Percentiles rank a stretch among this genome's conserved stretches.
phyloP scores from a whole-genome alignment of 2,797 vertebrate genomes.

The Vipera latastei region DNA sequence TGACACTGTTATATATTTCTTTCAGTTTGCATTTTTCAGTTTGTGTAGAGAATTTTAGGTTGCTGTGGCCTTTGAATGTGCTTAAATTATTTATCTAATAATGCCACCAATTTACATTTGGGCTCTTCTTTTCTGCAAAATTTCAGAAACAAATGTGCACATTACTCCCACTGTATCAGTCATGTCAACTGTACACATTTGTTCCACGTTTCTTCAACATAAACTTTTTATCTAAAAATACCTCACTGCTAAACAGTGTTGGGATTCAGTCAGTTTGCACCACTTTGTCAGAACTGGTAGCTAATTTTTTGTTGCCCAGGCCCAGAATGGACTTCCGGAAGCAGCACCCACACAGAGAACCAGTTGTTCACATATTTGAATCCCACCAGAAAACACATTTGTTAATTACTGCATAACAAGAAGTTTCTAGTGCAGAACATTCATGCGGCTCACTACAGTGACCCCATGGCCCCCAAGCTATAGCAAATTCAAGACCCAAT shows the following conservation, averaged over 20 bases:
- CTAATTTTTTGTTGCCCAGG: too few species aligned
- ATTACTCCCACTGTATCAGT: neutral
- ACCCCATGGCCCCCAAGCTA: neutral
- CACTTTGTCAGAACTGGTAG: too few species aligned
- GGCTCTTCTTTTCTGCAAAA: neutral
- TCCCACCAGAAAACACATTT: neutral
- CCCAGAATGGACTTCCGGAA: too few species aligned
- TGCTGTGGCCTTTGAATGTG: neutral
- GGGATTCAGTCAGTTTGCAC: too few species aligned
- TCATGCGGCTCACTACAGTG: neutral
- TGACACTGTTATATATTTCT: neutral
- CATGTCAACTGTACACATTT: neutral
- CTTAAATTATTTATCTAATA: neutral
- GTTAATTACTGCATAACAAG: neutral
- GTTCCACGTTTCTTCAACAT: neutral
- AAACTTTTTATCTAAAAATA: neutral
- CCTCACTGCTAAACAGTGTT: neutral
- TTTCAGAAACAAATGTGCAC: neutral
- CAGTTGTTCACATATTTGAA: too few species aligned
- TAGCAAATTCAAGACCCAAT: neutral
- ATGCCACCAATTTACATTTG: neutral
- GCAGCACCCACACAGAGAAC: too few species aligned
- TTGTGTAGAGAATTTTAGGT: neutral
- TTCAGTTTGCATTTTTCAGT: neutral
- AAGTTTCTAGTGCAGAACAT: neutral